Evolutionary conservation across 2,797 vertebrate genomes (phyloP), one percentile per base, ranked within the genome.

Genomic region (Arremon brunneinucha): DNA sequence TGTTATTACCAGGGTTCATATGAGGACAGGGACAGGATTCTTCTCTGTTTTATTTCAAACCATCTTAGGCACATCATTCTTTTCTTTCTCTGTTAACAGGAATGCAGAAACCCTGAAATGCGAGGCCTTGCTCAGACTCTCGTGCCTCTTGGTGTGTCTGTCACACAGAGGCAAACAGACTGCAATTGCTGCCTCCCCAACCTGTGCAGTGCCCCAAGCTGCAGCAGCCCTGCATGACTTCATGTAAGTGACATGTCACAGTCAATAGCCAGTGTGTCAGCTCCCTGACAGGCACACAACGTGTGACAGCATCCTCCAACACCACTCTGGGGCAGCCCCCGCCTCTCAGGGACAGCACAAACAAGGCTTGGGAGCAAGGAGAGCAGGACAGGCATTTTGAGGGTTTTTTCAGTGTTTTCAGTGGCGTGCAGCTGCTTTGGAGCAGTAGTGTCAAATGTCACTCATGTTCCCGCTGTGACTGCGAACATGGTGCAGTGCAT

Each of bases 381-480:
- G 63, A 5, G 10, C 86, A 83, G 78, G 75, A 82, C 50, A 74
- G 56, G 65, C 63, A 21, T 78, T 91, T 22, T 49, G 59, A 55
- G 86, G 83, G 83, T 8, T 88, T 93, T 77, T 81, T 89, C 94
- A 86, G 75, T 24, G 75, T 35, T 84, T 35, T 12, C 56, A 57
- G 83, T 53, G 91, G 86, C 37, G 18, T 15, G 20, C 57, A 87
- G 78, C 91, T 89, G 72, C 81, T 93, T 76, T 53, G 83, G 76
- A 90, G 89, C 87, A 92, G 86, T 26, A 90, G 78, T 76, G 78
- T 74, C 83, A 94, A 95, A 93, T 69, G 84, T 90, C 97, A 95
- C 67, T 96, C 85, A 21, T 19, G 67, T 39, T 84, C 93, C 91
- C 18, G 14, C 85, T 82, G 89, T 44, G 87, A 72, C 91, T 60